Base-by-base conservation (phyloP, 2,888 invertebrate species). In the Idaea aversata region DNA sequence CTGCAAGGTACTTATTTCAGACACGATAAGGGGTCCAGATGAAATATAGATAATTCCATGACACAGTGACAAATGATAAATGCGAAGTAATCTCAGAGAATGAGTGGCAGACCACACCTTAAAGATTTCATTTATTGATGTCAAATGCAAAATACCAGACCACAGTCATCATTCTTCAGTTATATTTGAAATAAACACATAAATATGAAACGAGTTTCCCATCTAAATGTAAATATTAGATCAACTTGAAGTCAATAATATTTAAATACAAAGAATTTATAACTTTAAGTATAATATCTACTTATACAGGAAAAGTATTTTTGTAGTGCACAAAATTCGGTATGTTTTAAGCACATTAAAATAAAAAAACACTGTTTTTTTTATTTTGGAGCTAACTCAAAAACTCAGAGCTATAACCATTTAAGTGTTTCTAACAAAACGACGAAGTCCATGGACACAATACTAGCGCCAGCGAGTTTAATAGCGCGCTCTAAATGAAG, bases 61-160 rank as follows among this genome's bases (percentile, higher is more conserved):
- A 77, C 76, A 82, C 76, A 70, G 76, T 78, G 77, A 75, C 68
- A 72, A 71, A 72, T 70, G 73, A 74, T 68, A 72, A 71, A 69
- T 70, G 76, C 74, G 70, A 74, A 75, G 74, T 77, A 75, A 72
- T 73, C 67, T 73, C 69, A 62, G 65, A 67, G 65, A 75, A 68
- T 70, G 73, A 75, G 72, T 72, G 81, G 76, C 82, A 76, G 82
- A 72, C 83, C 81, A 75, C 82, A 72, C 83, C 84, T 82, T 77
- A 74, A 64, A 78, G 79, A 80, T 82, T 78, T 76, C 71, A 76
- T 47, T 69, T 80, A 76, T 78, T 73, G 77, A 76, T 72, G 75
- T 72, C 75, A 75, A 77, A 75, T 77, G 76, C 79, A 25, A 25
- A 25, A 25, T 25, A 25, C 75, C 72, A 66, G 72, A 63, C 65